A percentile compares a stretch with the other conserved stretches of the same genome.
Conservation (phyloP, 2,888 invertebrate species). For the Tinea pellionella region DNA sequence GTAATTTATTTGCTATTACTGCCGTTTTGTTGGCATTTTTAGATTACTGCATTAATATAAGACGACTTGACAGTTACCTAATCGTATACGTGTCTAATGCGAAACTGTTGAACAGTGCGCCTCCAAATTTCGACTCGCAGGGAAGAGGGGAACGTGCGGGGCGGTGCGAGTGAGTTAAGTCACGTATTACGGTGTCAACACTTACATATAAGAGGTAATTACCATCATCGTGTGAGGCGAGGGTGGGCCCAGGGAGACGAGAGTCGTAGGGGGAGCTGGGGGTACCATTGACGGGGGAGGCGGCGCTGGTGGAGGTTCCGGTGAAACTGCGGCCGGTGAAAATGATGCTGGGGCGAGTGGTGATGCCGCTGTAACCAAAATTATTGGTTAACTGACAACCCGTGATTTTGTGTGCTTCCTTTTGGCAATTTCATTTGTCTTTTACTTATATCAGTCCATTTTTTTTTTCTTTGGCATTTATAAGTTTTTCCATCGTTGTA, state of each 20-base stretch:
- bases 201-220: slow-evolving; percentile 71
- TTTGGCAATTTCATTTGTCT: neutral
- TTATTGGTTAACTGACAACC: neutral
- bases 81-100: neutral
- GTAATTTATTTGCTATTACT: no score
- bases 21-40: neutral
- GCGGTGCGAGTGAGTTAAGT: slow-evolving; percentile 58
- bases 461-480: no score
- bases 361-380: slow-evolving; percentile 52
- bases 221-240: slow-evolving; percentile 69
- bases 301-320: slow-evolving; percentile 71
- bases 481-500: no score
- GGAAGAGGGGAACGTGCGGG: slow-evolving; percentile 32
- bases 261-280: slow-evolving; percentile 41
- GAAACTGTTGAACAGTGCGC: neutral
- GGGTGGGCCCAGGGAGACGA: slow-evolving; percentile 44
- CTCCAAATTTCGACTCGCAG: neutral
- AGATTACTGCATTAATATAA: neutral
- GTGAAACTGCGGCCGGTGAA: slow-evolving; percentile 67
- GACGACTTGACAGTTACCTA: neutral
- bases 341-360: slow-evolving; percentile 72
- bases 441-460: no score
- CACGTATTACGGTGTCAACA: slow-evolving; percentile 69
- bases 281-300: slow-evolving; percentile 57
- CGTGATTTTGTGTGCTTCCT: neutral